Evolutionary conservation across 1,140 invertebrate species (phyloP).

Genomic region (Panagrolaimus sp.): DNA sequence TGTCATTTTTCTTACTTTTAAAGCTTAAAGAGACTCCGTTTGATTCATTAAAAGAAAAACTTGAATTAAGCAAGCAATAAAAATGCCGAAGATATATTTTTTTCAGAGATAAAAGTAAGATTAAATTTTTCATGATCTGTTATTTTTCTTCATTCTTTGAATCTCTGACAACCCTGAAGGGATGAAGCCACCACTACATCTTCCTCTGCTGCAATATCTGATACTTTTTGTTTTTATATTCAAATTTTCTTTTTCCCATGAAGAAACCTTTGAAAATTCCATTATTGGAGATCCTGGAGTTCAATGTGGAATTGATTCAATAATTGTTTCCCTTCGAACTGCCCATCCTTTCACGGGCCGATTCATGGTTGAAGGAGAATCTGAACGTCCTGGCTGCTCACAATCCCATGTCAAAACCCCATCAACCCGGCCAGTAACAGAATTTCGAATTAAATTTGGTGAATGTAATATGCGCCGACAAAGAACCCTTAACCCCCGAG

Average conservation of each 20-base stretch:
- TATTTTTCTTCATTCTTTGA: too few species aligned
- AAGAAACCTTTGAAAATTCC: constrained; percentile 1
- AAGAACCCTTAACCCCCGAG: constrained; percentile 54
- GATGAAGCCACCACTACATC: too few species aligned
- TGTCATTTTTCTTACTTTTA: too few species aligned
- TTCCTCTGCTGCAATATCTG: too few species aligned
- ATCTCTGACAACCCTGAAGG: too few species aligned
- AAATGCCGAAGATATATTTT: too few species aligned
- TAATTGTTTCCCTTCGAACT: constrained; percentile 37
- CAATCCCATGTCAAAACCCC: background rate
- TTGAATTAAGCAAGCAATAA: too few species aligned
- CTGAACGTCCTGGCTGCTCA: constrained; percentile 50
- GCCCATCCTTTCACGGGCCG: constrained; percentile 48
- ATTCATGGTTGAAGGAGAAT: constrained; percentile 55
- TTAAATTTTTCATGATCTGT: too few species aligned
- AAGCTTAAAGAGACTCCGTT: too few species aligned
- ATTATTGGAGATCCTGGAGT: constrained; percentile 39
- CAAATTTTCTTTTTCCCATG: background rate
- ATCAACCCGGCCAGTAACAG: constrained; percentile 13
- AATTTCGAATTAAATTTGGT: constrained; percentile 52
- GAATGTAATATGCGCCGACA: constrained; percentile 58
- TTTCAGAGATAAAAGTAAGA: too few species aligned
- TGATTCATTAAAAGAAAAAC: too few species aligned
- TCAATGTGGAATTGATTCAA: constrained; percentile 32
- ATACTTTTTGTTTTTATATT: too few species aligned